Conservation (phyloP, 2,888 invertebrate genomes). For the Geophilus truncorum region DNA sequence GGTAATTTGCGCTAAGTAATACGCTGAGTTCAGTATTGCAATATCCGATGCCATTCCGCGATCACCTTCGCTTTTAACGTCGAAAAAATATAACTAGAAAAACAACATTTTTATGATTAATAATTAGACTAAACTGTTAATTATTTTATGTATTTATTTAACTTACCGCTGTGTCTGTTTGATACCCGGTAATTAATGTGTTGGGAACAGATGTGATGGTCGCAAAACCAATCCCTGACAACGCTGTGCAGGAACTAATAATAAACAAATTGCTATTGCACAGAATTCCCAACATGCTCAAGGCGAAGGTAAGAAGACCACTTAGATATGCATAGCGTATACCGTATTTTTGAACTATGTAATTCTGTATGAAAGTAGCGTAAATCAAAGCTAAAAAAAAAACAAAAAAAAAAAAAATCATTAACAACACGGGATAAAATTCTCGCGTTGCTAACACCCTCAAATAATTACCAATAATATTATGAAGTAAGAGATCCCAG, state of each 20-base stretch:
- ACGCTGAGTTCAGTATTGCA: slow-evolving; percentile 50
- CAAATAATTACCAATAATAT: slow-evolving; percentile 41
- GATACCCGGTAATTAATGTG: slow-evolving; percentile 43
- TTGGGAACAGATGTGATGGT: slow-evolving; percentile 44
- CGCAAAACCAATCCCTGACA: slow-evolving; percentile 45
- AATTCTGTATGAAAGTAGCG: slow-evolving; percentile 42
- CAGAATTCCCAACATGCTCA: slow-evolving; percentile 43
- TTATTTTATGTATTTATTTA: not conserved
- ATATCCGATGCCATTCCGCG: slow-evolving; percentile 43
- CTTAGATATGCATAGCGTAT: slow-evolving; percentile 42
- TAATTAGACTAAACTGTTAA: too few species aligned
- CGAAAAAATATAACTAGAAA: slow-evolving; percentile 46
- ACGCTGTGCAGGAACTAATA: slow-evolving; percentile 42
- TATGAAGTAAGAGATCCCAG: slow-evolving; percentile 44
- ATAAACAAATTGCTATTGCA: slow-evolving; percentile 40
- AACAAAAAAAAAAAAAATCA: slow-evolving; percentile 2
- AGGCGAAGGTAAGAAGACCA: slow-evolving; percentile 42
- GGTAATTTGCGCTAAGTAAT: slow-evolving; percentile 51
- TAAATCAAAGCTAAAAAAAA: slow-evolving; percentile 42
- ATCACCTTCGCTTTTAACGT: slow-evolving; percentile 38
- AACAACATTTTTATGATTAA: not conserved
- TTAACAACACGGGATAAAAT: too few species aligned
- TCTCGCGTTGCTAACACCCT: not conserved
- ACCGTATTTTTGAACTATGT: slow-evolving; percentile 41
- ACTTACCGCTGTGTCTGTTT: slow-evolving; percentile 41